A percentile compares a stretch with the other conserved stretches of the same genome.
Conservation (phyloP, 2,113 vertebrate genomes). For the Ammodytes dubius region DNA sequence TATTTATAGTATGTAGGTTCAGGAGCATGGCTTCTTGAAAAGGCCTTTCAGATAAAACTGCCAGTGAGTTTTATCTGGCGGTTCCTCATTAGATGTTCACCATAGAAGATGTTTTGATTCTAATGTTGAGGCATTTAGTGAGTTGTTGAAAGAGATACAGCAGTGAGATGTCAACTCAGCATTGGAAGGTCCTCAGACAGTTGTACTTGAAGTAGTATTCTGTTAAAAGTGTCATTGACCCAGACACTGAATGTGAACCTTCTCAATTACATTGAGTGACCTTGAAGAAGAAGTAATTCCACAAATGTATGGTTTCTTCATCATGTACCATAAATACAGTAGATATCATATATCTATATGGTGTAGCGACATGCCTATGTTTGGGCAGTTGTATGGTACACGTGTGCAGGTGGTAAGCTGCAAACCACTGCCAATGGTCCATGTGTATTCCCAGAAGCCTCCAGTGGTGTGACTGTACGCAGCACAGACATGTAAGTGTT, state of each 20-base stretch:
- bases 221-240: not conserved
- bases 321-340: not conserved
- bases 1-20: slow-evolving; percentile 77
- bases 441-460: slow-evolving; percentile 28
- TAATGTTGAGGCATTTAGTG: slow-evolving; percentile 1
- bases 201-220: too few species aligned
- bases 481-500: slow-evolving; percentile 18
- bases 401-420: slow-evolving; percentile 9
- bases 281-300: not conserved
- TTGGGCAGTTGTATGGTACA: slow-evolving; percentile 8
- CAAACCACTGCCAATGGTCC: not conserved
- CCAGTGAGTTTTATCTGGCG: slow-evolving; percentile 21
- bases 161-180: not conserved
- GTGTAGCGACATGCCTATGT: slow-evolving; percentile 24
- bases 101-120: not conserved
- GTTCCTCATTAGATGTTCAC: not conserved
- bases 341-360: not conserved
- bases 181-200: not conserved
- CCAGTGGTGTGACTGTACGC: slow-evolving; percentile 34
- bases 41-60: slow-evolving; percentile 58
- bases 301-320: not conserved
- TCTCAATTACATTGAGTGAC: not conserved
- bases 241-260: not conserved
- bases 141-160: not conserved
- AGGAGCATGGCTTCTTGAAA: slow-evolving; percentile 40